These are phyloP conservation scores for Campoplex capitator DNA, from an alignment of 2,888 invertebrate genomes.

Conservation along the genomic window DNA sequence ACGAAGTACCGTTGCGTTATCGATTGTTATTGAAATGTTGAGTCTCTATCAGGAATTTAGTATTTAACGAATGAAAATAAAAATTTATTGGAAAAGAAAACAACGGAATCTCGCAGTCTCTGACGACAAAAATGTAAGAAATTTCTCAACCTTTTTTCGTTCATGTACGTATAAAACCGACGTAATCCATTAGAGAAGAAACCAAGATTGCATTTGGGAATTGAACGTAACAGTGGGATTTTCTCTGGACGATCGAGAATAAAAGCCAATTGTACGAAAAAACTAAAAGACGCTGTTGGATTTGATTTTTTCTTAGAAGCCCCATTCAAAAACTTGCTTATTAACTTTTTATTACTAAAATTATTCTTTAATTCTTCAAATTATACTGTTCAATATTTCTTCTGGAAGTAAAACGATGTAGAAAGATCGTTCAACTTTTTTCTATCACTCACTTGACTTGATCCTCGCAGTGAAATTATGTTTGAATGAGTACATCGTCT, in stretches of 20 bases:
- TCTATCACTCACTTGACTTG: too few relatives aligned
- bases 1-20: background rate
- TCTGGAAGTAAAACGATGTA: background rate
- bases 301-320: conserved; percentile 11
- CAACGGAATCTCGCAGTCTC: background rate
- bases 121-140: background rate
- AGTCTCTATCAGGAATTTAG: background rate
- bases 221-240: conserved; percentile 52
- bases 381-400: background rate
- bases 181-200: conserved; percentile 59
- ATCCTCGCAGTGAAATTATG: background rate
- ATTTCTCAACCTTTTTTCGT: background rate
- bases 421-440: background rate
- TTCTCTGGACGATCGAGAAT: conserved; percentile 31
- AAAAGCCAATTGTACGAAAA: conserved; percentile 40
- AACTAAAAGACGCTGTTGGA: background rate
- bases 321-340: background rate
- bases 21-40: conserved; percentile 11
- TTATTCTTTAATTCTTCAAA: background rate
- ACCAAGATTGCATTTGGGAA: conserved; percentile 70
- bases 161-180: conserved; percentile 18
- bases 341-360: too few relatives aligned
- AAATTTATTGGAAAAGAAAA: background rate
- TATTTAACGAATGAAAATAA: background rate
- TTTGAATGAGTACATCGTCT: background rate